Percentiles rank a stretch among this genome's conserved stretches.
These are phyloP conservation scores for Hypocryptadius cinnamomeus DNA, from an alignment of 2,113 vertebrate species.

Conservation along the genomic window DNA sequence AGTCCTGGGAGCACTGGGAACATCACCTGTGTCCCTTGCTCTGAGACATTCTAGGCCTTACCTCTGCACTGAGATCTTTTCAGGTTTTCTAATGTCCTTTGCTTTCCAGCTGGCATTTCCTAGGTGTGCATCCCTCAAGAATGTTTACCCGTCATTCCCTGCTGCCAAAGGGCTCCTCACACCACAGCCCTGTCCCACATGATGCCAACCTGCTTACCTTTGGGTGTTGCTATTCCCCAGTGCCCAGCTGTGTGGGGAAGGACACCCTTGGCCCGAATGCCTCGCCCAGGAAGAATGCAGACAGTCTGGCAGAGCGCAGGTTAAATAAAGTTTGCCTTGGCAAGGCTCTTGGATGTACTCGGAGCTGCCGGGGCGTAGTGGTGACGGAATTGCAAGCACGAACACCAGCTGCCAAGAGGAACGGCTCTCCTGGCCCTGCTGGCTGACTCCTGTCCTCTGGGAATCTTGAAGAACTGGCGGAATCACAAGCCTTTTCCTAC, in stretches of 20 bases:
- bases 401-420: not conserved
- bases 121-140: not conserved
- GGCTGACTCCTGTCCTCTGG: not conserved
- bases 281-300: conserved; percentile 70
- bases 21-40: not conserved
- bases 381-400: conserved; percentile 35
- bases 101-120: not conserved
- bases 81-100: not conserved
- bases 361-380: conserved; percentile 43
- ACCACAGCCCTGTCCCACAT: fast-evolving
- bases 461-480: not conserved
- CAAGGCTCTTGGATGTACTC: conserved; percentile 50
- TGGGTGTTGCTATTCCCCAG: not conserved
- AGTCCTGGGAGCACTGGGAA: not conserved
- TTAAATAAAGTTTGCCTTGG: conserved; percentile 79
- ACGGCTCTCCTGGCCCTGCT: conserved; percentile 21
- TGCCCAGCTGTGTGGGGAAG: not conserved
- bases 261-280: conserved; percentile 37
- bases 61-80: not conserved
- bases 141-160: fast-evolving
- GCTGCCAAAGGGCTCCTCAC: not conserved
- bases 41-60: not conserved
- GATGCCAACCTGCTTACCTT: not conserved
- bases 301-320: conserved; percentile 75
- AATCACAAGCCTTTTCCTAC: not conserved